These are phyloP conservation scores for Sus scrofa DNA, from an alignment of 2,113 vertebrate species.

Conservation along the genomic window T2T-Sscrofa CM000813.6:98498501-98499000, in stretches of 20 bases:
- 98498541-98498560: background rate
- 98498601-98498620: background rate
- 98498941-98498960: background rate
- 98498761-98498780: slow-evolving; percentile 43
- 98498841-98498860: background rate
- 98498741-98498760: background rate
- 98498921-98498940: background rate
- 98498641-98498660: background rate
- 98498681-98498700: background rate
- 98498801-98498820: background rate
- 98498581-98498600: background rate
- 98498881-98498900: background rate
- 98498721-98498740: background rate
- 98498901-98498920: background rate
- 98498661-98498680: background rate
- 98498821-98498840: background rate
- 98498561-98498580: background rate
- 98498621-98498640: background rate
- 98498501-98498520: background rate
- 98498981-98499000: background rate
- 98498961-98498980: background rate
- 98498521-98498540: background rate
- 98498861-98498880: background rate
- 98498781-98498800: slow-evolving; percentile 15
- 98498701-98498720: background rate